Percentiles rank a stretch among this genome's conserved stretches.
Conservation (phyloP, 2,888 invertebrate species). For the Leptarthrus brevirostris region DNA sequence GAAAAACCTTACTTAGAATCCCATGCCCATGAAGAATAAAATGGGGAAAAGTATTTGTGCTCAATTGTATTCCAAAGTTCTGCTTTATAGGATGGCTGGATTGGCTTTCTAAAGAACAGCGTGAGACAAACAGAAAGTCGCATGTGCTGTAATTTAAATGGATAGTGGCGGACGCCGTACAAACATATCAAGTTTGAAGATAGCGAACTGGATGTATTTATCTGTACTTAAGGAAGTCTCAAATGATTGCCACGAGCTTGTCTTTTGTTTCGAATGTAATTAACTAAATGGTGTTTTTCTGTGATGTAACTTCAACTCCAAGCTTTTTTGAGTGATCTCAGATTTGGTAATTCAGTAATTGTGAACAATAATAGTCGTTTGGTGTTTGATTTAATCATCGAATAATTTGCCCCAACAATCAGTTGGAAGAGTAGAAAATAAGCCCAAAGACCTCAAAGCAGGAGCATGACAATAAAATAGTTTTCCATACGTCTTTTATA, state of each 20-base stretch:
- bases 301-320: too few relatives aligned
- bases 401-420: too few relatives aligned
- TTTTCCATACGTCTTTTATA: too few relatives aligned
- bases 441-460: too few relatives aligned
- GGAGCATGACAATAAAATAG: too few relatives aligned
- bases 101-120: conserved; percentile 11
- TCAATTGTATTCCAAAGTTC: conserved; percentile 25
- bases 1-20: background rate
- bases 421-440: too few relatives aligned
- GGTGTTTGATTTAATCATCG: too few relatives aligned
- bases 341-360: too few relatives aligned
- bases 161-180: conserved; percentile 24
- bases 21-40: background rate
- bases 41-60: conserved; percentile 30
- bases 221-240: conserved; percentile 11
- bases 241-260: conserved; percentile 2
- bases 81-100: too few relatives aligned
- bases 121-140: conserved; percentile 8
- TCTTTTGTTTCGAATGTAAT: conserved; percentile 25
- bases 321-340: too few relatives aligned
- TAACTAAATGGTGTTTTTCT: conserved; percentile 8
- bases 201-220: conserved; percentile 3
- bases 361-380: too few relatives aligned
- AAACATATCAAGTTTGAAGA: conserved; percentile 31
- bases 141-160: conserved; percentile 15